Evolutionary conservation across 2,113 vertebrate genomes (phyloP).

Genomic region (Lepus americanus): DNA sequence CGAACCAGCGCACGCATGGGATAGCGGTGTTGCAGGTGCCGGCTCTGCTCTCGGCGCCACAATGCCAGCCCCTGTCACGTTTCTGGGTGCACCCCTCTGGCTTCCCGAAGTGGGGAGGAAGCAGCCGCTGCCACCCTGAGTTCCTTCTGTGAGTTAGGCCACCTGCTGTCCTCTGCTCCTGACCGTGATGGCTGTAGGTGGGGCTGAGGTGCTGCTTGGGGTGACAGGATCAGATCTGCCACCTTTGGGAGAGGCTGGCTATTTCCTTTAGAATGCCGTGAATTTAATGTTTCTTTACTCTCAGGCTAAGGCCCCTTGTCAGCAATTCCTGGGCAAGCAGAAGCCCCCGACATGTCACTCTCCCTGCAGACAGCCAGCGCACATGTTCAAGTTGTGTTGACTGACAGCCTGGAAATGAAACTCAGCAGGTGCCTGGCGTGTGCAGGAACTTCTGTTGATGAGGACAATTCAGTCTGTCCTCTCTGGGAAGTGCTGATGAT

Average conservation of each 20-base stretch:
- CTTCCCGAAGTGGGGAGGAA: not conserved
- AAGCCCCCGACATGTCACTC: not conserved
- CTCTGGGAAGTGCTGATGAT: not conserved
- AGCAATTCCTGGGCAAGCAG: not conserved
- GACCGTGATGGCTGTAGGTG: rapidly evolving
- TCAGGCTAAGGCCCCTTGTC: not conserved
- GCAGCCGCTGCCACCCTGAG: not conserved
- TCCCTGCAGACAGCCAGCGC: too few relatives aligned
- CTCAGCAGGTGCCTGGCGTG: not conserved
- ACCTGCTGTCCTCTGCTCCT: rapidly evolving
- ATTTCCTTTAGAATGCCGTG: not conserved
- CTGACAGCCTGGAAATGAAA: not conserved
- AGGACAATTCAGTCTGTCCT: too few relatives aligned
- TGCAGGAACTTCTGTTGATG: not conserved
- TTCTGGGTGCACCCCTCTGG: not conserved
- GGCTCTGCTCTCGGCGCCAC: too few relatives aligned
- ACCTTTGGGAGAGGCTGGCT: not conserved
- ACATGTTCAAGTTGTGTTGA: not conserved
- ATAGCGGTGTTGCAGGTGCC: too few relatives aligned
- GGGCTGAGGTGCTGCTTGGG: not conserved
- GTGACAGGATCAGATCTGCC: not conserved
- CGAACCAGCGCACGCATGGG: too few relatives aligned
- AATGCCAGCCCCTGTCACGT: not conserved
- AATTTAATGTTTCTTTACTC: not conserved
- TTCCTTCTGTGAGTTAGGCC: too few relatives aligned